Evolutionary conservation across 2,888 invertebrate species (phyloP), one percentile per base, ranked within the genome.

Genomic region (Acronicta leporina): DNA sequence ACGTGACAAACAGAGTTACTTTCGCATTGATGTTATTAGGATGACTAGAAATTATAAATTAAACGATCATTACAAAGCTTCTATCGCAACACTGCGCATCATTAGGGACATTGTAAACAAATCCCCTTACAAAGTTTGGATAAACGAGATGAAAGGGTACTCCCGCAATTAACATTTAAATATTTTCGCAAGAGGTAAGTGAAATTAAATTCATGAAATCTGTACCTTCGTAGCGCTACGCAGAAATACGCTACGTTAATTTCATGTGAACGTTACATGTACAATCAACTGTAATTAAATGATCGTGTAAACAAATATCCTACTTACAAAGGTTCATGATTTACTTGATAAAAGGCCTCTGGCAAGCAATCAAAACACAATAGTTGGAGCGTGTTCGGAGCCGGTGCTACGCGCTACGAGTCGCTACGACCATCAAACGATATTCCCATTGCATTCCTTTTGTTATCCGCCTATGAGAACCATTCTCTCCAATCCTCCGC

Each of bases 401-500:
- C 76, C 77, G 77, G 76, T 72, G 80, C 82, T 78, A 78, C 84
- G 78, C 73, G 80, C 81, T 84, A 86, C 83, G 80, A 77, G 68
- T 75, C 66, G 78, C 81, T 80, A 80, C 84, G 80, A 66, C 80
- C 84, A 88, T 87, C 92, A 88, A 91, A 89, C 90, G 88, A 88
- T 90, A 90, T 88, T 86, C 85, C 84, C 85, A 85, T 88, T 83
- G 86, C 85, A 79, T 90, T 90, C 87, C 88, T 92, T 92, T 93
- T 94, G 89, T 91, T 90, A 83, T 85, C 83, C 85, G 86, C 80
- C 90, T 86, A 89, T 87, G 91, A 91, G 91, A 89, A 88, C 87
- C 86, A 87, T 89, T 89, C 89, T 85, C 87, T 85, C 85, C 88
- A 83, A 87, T 87, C 83, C 86, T 81, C 84, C 79, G 86, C 85